Evolutionary conservation across 2,797 vertebrate genomes (phyloP).

Genomic region (Enteromius paludinosus): DNA sequence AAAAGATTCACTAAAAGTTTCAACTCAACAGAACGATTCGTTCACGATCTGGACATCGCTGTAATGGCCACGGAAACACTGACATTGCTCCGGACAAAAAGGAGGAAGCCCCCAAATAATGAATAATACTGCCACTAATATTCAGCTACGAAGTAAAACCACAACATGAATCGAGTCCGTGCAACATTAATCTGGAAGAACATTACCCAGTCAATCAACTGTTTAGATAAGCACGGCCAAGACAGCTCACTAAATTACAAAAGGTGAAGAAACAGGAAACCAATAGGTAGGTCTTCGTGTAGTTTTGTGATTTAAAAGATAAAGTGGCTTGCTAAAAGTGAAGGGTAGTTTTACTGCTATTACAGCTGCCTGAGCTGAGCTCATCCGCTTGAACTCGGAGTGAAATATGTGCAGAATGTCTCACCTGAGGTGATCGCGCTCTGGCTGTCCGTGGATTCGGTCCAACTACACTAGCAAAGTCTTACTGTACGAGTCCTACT

Average conservation of each 20-base stretch:
- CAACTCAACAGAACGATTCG: background rate
- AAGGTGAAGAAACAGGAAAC: background rate
- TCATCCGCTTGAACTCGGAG: conserved; percentile 5
- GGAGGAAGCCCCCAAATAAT: background rate
- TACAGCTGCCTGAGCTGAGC: background rate
- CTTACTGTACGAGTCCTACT: background rate
- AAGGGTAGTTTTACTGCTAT: background rate
- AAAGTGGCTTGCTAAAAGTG: background rate
- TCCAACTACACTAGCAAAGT: background rate
- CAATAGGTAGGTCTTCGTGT: background rate
- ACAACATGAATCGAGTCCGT: background rate
- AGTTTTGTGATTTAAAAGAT: background rate
- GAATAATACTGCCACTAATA: background rate
- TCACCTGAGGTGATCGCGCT: conserved; percentile 12
- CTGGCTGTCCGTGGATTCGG: background rate
- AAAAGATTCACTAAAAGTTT: background rate
- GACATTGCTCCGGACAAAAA: background rate
- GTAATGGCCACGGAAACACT: background rate
- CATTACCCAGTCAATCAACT: no score
- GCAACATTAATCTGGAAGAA: background rate
- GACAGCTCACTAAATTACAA: background rate
- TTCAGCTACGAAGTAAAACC: background rate
- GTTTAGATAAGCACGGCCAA: background rate
- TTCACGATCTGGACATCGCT: background rate
- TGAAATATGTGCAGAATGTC: conserved; percentile 35